Conservation (phyloP, 1,140 invertebrate species). For the Cherax quadricarinatus region DNA sequence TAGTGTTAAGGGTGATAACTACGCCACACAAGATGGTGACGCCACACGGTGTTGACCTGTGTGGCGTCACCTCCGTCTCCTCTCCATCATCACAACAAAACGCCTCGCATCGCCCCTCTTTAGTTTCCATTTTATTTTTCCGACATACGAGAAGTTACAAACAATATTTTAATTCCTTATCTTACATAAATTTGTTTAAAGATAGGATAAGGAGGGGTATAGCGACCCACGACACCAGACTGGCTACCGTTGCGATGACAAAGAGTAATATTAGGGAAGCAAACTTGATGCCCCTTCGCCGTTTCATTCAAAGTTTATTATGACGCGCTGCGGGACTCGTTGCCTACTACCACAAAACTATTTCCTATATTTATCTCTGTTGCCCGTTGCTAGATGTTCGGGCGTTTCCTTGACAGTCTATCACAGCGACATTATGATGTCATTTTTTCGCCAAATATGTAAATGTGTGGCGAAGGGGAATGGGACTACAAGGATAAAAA, state of each 20-base stretch:
- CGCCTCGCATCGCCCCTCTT: no score
- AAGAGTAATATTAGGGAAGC: constrained; percentile 45
- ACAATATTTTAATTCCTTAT: no score
- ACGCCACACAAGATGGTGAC: no score
- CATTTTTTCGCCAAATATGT: constrained; percentile 26
- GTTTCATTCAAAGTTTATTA: constrained; percentile 50
- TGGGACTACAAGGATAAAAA: constrained; percentile 45
- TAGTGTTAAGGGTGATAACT: no score
- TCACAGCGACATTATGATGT: constrained; percentile 19
- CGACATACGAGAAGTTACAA: no score
- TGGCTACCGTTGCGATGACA: constrained; percentile 3
- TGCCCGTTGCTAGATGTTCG: not conserved
- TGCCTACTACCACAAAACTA: not conserved
- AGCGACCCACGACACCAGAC: no score
- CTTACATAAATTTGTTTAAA: no score
- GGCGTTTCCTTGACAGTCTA: not conserved
- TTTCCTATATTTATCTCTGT: not conserved
- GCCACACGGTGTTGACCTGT: no score
- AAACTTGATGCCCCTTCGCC: constrained; percentile 20
- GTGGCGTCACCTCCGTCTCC: no score
- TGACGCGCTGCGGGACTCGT: constrained; percentile 21
- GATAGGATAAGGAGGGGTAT: no score
- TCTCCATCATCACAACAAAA: no score
- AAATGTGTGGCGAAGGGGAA: constrained; percentile 43
- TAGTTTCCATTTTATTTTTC: no score